These are phyloP conservation scores for Poecilus cupreus DNA, from an alignment of 2,888 invertebrate species.

Conservation along the genomic window DNA sequence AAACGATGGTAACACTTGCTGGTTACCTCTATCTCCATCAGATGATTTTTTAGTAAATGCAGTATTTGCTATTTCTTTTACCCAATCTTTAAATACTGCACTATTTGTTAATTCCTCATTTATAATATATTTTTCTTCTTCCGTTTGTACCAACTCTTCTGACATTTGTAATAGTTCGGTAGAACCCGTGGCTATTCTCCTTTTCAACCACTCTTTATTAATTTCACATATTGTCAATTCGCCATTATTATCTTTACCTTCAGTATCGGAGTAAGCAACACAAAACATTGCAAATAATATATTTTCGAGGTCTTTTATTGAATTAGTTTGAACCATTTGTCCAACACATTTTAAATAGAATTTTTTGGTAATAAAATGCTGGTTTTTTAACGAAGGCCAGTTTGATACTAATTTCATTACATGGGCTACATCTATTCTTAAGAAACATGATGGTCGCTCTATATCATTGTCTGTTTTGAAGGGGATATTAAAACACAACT, in stretches of 20 bases:
- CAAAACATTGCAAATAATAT: conserved; percentile 44
- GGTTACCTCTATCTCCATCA: conserved; percentile 12
- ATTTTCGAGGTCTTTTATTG: conserved; percentile 45
- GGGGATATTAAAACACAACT: conserved; percentile 8
- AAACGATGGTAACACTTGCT: conserved; percentile 4
- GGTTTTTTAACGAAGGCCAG: conserved; percentile 7
- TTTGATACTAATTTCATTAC: conserved; percentile 13
- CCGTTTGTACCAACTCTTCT: neutral
- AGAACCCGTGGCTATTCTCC: conserved; percentile 50
- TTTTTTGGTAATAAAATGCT: neutral
- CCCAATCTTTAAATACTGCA: neutral
- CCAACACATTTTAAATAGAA: conserved; percentile 32
- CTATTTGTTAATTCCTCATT: neutral
- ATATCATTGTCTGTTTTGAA: neutral
- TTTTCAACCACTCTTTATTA: conserved; percentile 54
- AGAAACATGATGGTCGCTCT: conserved; percentile 18
- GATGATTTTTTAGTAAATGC: neutral
- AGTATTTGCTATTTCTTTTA: neutral
- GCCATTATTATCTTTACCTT: conserved; percentile 36
- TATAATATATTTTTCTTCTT: neutral
- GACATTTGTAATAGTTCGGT: conserved; percentile 30
- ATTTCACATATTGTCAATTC: conserved; percentile 45
- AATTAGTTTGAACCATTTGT: conserved; percentile 45
- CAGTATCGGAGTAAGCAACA: conserved; percentile 47
- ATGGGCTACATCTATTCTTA: conserved; percentile 19